phyloP scores from a whole-genome alignment of 2,888 invertebrate genomes.

The Microctonus aethiopoides region DNA sequence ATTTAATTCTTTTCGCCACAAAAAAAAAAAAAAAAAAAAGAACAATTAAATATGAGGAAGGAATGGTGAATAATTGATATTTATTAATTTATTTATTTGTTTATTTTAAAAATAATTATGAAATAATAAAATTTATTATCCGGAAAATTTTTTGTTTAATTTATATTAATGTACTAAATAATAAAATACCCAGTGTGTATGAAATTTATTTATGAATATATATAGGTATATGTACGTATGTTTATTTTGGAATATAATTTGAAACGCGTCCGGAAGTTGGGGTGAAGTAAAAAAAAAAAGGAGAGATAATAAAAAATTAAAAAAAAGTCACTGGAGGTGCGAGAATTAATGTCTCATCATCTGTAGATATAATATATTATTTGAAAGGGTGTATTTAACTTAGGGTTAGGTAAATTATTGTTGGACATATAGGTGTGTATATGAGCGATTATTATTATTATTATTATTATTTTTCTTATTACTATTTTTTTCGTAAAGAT shows the following conservation, averaged over 20 bases:
- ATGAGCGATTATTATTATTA: not conserved
- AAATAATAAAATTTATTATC: not conserved
- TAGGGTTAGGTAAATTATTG: conserved; percentile 2
- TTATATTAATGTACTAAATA: conserved; percentile 7
- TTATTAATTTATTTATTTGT: too few species aligned
- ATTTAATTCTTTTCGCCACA: too few species aligned
- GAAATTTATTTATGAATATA: not conserved
- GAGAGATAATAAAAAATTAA: conserved; percentile 27
- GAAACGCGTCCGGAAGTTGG: conserved; percentile 28
- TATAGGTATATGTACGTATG: not conserved
- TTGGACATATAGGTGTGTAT: not conserved
- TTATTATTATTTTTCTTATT: not conserved
- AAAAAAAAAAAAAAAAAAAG: too few species aligned
- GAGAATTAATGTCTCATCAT: conserved; percentile 16
- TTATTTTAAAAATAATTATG: too few species aligned
- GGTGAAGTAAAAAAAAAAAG: conserved; percentile 17
- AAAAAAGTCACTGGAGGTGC: conserved; percentile 24
- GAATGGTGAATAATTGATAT: too few species aligned
- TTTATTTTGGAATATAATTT: not conserved
- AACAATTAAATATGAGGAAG: too few species aligned
- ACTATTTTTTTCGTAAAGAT: not conserved
- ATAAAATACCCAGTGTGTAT: conserved; percentile 15
- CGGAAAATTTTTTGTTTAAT: conserved; percentile 9
- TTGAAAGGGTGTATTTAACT: not conserved
- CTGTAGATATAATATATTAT: too few species aligned